Evolutionary conservation across 1,140 invertebrate genomes (phyloP).

Genomic region (Lepidurus arcticus): DNA sequence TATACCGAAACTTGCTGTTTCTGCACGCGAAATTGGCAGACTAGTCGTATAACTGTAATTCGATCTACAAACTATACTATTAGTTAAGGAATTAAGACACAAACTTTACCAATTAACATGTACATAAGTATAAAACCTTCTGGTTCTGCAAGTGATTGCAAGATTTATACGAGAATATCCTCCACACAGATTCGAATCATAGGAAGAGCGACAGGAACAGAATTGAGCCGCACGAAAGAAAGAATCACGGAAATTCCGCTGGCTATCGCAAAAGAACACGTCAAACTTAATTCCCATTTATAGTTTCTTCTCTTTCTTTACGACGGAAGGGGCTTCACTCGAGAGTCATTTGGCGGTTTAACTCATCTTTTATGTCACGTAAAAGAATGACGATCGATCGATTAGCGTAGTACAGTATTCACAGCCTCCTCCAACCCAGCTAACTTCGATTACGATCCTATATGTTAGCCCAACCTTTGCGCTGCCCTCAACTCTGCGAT

Average conservation of each 20-base stretch:
- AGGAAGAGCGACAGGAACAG: too few species aligned
- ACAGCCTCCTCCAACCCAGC: neutral
- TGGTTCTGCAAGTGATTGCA: too few species aligned
- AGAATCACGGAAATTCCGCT: too few species aligned
- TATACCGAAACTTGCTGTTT: neutral
- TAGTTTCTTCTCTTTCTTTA: neutral
- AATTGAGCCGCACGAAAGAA: too few species aligned
- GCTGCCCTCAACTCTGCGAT: neutral
- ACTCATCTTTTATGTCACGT: constrained; percentile 13
- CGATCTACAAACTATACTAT: too few species aligned
- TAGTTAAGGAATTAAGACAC: too few species aligned
- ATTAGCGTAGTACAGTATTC: neutral
- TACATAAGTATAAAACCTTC: too few species aligned
- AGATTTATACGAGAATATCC: too few species aligned
- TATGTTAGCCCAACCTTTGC: neutral
- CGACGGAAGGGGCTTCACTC: neutral
- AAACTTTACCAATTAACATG: too few species aligned
- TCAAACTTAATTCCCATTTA: neutral
- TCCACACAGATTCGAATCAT: too few species aligned
- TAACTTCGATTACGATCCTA: neutral
- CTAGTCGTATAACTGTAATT: too few species aligned
- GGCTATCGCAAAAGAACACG: too few species aligned
- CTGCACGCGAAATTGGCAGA: neutral
- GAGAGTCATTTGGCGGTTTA: neutral
- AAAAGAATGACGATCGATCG: constrained; percentile 3